Percentiles rank a stretch among this genome's conserved stretches.
Conservation (phyloP, 2,113 vertebrate species). For the Puffinus mauretanicus region DNA sequence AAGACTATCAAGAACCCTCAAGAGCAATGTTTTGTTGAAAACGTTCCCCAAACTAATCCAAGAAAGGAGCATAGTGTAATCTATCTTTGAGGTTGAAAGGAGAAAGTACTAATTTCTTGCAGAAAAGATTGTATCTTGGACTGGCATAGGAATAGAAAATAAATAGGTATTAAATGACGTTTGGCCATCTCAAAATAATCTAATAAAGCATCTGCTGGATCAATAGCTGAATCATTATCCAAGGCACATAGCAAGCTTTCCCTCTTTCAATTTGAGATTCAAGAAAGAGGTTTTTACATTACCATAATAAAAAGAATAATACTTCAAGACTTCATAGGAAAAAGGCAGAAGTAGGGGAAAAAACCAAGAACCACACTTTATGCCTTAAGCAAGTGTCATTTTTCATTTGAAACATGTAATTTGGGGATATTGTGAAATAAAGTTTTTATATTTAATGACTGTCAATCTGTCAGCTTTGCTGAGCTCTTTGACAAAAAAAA, state of each 20-base stretch:
- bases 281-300: not conserved
- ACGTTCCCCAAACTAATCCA: not conserved
- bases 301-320: not conserved
- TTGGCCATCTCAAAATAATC: constrained; percentile 20
- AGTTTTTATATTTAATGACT: not conserved
- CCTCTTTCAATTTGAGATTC: constrained; percentile 17
- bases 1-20: not conserved
- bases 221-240: constrained; percentile 36
- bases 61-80: not conserved
- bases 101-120: constrained; percentile 27
- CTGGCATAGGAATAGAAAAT: constrained; percentile 12
- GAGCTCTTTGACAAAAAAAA: not conserved
- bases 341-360: not conserved
- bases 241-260: not conserved
- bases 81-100: constrained; percentile 33
- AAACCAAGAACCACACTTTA: not conserved
- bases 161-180: constrained; percentile 52
- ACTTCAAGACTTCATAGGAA: not conserved
- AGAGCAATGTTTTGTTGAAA: not conserved
- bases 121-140: not conserved
- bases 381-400: constrained; percentile 14
- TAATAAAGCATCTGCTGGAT: constrained; percentile 50
- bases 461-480: constrained; percentile 8
- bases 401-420: constrained; percentile 19
- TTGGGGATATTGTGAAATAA: not conserved